phyloP scores from a whole-genome alignment of 2,888 invertebrate species.

The Napeogenes sylphis region DNA sequence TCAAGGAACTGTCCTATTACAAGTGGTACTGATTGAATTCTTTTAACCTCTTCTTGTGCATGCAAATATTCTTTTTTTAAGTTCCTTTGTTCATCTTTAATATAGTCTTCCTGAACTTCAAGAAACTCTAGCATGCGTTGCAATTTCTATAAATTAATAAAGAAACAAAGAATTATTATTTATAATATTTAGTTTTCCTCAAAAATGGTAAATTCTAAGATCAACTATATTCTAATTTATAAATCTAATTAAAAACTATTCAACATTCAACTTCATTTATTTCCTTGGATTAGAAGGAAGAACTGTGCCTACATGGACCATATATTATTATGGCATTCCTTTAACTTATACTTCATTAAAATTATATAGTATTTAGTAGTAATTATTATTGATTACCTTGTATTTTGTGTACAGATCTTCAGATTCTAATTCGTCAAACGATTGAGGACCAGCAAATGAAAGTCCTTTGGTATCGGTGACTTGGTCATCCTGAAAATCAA shows the following conservation, averaged over 20 bases:
- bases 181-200: too few relatives aligned
- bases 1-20: slow-evolving; percentile 99
- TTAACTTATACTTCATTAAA: too few relatives aligned
- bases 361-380: too few relatives aligned
- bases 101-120: slow-evolving; percentile 99
- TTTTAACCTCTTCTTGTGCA: slow-evolving; percentile 98
- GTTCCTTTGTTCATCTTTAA: slow-evolving; percentile 99
- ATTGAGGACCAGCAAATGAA: slow-evolving; percentile 81
- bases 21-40: slow-evolving; percentile 98
- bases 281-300: neutral
- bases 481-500: slow-evolving; percentile 78
- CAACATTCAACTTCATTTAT: neutral
- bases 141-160: slow-evolving; percentile 82
- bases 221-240: too few relatives aligned
- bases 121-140: slow-evolving; percentile 97
- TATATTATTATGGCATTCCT: too few relatives aligned
- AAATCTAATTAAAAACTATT: too few relatives aligned
- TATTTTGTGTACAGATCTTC: slow-evolving; percentile 97
- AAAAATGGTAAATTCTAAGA: too few relatives aligned
- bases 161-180: slow-evolving; percentile 3
- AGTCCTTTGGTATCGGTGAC: slow-evolving; percentile 80
- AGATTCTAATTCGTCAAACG: slow-evolving; percentile 89
- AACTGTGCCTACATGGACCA: neutral
- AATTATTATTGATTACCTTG: slow-evolving; percentile 79
- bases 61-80: slow-evolving; percentile 99